Base-by-base conservation (phyloP, 1,140 invertebrate species). In the Bombus superbus region DNA sequence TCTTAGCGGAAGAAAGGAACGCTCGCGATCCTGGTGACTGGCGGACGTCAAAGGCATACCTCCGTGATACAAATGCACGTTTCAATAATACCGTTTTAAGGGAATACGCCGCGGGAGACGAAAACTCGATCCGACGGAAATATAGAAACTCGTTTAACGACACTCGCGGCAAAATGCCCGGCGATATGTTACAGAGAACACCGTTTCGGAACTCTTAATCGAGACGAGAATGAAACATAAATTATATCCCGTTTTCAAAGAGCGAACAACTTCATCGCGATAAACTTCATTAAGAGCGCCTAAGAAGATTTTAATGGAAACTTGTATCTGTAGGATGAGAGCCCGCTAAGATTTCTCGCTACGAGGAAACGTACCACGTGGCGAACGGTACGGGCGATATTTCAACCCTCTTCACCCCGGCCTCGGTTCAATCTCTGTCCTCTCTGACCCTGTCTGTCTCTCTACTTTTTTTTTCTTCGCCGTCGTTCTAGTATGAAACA, bases 271-370 rank as follows among this genome's bases (percentile, higher is more conserved):
- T 83, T 83, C 59, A 35, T 83, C 73, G 74, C 62, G 81, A 83
- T 83, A 83, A 83, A 83, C 73, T 77, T 83, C 62, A 42, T 83
- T 77, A 83, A 68, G 38, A 22, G 32, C 28, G 62, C 22, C 62
- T 64, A 53, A 74, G 47, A 83, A 76, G 42, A 62, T 76, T 83
- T 77, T 83, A 83, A 83, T 83, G 81, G 73, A 76, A 83, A 77
- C 62, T 68, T 77, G 62, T 83, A 69, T 83, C 73, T 11, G 69
- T 11, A 44, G 15, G 28, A 66, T 32, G 73, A 83, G 64, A 76
- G 44, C 69, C 68, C 18, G 38, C 28, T 66, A 83, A 83, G 81
- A 83, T 83, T 83, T 77, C 73, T 83, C 42, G 40, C 62, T 53
- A n/a, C 25, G 1, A 66, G 62, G 28, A 83, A 68, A 53, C 59